A percentile compares a stretch with the other conserved stretches of the same genome.
Evolutionary conservation across 2,888 invertebrate species (phyloP).

Genomic region (Carpatolechia fugitivella): DNA sequence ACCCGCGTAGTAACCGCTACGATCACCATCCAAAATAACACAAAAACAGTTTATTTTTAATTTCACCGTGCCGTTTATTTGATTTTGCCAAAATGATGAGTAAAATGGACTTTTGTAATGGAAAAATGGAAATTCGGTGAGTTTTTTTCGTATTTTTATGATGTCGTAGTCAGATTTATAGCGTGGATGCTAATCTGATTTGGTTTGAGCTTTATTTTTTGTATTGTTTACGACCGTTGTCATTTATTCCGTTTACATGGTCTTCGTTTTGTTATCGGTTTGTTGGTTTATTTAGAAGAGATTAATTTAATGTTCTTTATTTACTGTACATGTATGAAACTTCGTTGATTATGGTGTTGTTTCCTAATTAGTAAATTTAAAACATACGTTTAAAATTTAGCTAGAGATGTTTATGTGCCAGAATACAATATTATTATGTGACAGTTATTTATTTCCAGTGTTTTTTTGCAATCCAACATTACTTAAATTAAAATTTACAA

Average conservation of each 20-base stretch:
- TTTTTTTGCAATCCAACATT: too few relatives aligned
- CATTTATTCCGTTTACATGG: not conserved
- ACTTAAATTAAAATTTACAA: too few relatives aligned
- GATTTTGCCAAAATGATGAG: not conserved
- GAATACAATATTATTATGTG: too few relatives aligned
- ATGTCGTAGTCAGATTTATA: conserved; percentile 14
- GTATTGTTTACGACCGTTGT: conserved; percentile 9
- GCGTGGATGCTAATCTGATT: conserved; percentile 13
- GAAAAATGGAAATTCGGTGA: not conserved
- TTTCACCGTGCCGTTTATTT: too few relatives aligned
- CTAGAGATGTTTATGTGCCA: too few relatives aligned
- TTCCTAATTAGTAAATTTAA: too few relatives aligned
- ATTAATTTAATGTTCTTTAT: too few relatives aligned
- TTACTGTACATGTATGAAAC: too few relatives aligned
- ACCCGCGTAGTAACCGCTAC: conserved; percentile 36
- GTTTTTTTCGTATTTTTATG: conserved; percentile 2
- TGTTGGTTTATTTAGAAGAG: not conserved
- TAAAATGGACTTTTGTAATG: not conserved
- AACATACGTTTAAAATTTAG: too few relatives aligned
- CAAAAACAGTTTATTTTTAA: too few relatives aligned
- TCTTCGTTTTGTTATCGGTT: conserved; percentile 1
- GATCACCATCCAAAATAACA: not conserved
- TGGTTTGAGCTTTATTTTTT: conserved; percentile 12
- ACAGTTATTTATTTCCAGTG: too few relatives aligned
- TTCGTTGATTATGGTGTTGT: too few relatives aligned